phyloP scores from a whole-genome alignment of 2,888 invertebrate genomes.

The Trichopoda pennipes region DNA sequence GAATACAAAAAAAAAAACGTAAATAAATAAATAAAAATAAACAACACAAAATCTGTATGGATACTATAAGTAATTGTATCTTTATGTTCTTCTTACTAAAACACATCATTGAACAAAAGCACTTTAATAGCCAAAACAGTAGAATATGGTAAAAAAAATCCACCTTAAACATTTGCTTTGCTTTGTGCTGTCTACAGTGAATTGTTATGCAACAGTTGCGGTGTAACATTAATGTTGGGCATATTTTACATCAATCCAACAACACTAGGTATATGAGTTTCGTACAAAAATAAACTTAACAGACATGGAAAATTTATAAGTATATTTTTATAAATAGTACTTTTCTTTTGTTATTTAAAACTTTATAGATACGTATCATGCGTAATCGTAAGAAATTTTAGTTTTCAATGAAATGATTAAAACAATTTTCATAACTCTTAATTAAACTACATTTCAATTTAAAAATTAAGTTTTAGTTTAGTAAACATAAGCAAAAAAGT shows the following conservation, averaged over 20 bases:
- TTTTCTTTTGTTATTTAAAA: too few species aligned
- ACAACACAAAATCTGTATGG: constrained; percentile 30
- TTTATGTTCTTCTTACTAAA: constrained; percentile 3
- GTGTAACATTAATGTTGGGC: constrained; percentile 27
- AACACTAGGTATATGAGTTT: not conserved
- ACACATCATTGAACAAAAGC: constrained; percentile 4
- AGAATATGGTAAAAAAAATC: not conserved
- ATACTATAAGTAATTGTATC: constrained; percentile 12
- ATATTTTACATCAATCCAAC: constrained; percentile 9
- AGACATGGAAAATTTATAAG: too few species aligned
- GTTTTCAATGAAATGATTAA: too few species aligned
- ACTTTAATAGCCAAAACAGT: not conserved
- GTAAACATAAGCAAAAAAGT: too few species aligned
- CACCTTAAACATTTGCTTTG: not conserved
- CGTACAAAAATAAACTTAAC: too few species aligned
- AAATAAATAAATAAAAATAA: constrained; percentile 38
- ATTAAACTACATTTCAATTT: too few species aligned
- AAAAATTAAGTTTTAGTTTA: too few species aligned
- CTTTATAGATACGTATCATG: too few species aligned
- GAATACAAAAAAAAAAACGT: constrained; percentile 26
- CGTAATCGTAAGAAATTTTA: too few species aligned
- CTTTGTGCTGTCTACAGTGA: constrained; percentile 6
- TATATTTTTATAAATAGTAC: too few species aligned
- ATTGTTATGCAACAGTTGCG: constrained; percentile 50
- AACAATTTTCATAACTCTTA: too few species aligned